phyloP scores from a whole-genome alignment of 2,888 invertebrate genomes.

The Sinodicranocentrus sp. region DNA sequence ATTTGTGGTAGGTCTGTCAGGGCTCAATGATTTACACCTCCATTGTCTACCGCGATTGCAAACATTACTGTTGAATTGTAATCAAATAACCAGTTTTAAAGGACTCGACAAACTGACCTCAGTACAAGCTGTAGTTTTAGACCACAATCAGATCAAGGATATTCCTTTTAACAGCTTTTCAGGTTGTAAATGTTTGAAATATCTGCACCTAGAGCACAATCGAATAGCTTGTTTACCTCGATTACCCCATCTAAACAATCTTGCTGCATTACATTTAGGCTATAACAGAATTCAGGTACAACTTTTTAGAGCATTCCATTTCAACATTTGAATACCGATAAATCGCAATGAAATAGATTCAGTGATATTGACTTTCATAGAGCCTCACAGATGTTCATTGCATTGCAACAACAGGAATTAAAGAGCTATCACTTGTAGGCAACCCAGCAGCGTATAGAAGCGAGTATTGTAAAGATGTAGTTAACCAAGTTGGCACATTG shows the following conservation, averaged over 20 bases:
- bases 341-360: too few species aligned
- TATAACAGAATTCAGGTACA: conserved; percentile 75
- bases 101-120: conserved; percentile 72
- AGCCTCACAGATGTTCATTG: conserved; percentile 70
- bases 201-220: conserved; percentile 75
- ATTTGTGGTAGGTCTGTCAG: conserved; percentile 67
- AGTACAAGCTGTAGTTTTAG: conserved; percentile 71
- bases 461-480: conserved; percentile 68
- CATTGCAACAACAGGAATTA: conserved; percentile 55
- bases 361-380: too few species aligned
- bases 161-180: conserved; percentile 70
- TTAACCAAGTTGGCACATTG: conserved; percentile 63
- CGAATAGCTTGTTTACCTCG: conserved; percentile 71
- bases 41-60: conserved; percentile 73
- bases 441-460: conserved; percentile 70
- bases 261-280: conserved; percentile 71
- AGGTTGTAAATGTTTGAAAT: conserved; percentile 73
- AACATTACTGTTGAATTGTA: conserved; percentile 73
- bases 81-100: conserved; percentile 71
- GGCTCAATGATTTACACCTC: conserved; percentile 70
- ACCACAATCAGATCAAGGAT: conserved; percentile 73
- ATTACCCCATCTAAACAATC: conserved; percentile 73
- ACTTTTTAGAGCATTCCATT: too few species aligned
- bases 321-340: too few species aligned
- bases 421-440: conserved; percentile 68